A percentile compares a stretch with the other conserved stretches of the same genome.
phyloP scores from a whole-genome alignment of 2,797 vertebrate genomes.

The Champsocephalus gunnari region DNA sequence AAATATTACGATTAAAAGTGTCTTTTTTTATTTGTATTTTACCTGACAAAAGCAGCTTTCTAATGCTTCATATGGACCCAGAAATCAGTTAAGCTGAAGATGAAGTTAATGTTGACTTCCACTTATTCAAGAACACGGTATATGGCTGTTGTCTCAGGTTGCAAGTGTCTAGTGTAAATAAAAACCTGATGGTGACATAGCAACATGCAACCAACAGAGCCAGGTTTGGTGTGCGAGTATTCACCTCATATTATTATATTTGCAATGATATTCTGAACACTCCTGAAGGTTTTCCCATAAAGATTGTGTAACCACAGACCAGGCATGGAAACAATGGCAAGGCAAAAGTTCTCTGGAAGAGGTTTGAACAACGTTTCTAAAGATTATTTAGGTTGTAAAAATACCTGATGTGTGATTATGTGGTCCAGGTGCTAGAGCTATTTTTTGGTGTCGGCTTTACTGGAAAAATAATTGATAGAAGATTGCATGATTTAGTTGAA shows the following conservation, averaged over 20 bases:
- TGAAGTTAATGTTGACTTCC: constrained; percentile 16
- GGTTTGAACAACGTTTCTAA: constrained; percentile 30
- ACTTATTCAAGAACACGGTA: constrained; percentile 15
- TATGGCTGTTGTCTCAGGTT: constrained; percentile 61
- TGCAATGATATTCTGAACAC: constrained; percentile 23
- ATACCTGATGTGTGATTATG: constrained; percentile 1
- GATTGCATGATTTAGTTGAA: not conserved
- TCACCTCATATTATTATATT: constrained; percentile 17
- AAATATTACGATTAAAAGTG: constrained; percentile 32
- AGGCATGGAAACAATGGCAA: constrained; percentile 14
- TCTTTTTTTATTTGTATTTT: constrained; percentile 18
- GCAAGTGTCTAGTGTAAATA: constrained; percentile 10
- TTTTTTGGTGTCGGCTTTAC: constrained; percentile 4
- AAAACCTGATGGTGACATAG: constrained; percentile 46
- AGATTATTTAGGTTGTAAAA: constrained; percentile 33
- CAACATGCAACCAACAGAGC: constrained; percentile 13
- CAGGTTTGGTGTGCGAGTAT: constrained; percentile 14
- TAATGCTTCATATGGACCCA: constrained; percentile 9
- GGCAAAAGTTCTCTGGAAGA: constrained; percentile 11
- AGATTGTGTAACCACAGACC: constrained; percentile 4
- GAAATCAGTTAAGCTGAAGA: constrained; percentile 6
- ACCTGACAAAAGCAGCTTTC: constrained; percentile 38
- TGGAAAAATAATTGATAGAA: not conserved
- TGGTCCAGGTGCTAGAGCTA: constrained; percentile 9
- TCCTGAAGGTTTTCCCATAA: constrained; percentile 23